A percentile compares a stretch with the other conserved stretches of the same genome.
Evolutionary conservation across 1,140 invertebrate species (phyloP).

Genomic region (Diabrotica undecimpunctata): DNA sequence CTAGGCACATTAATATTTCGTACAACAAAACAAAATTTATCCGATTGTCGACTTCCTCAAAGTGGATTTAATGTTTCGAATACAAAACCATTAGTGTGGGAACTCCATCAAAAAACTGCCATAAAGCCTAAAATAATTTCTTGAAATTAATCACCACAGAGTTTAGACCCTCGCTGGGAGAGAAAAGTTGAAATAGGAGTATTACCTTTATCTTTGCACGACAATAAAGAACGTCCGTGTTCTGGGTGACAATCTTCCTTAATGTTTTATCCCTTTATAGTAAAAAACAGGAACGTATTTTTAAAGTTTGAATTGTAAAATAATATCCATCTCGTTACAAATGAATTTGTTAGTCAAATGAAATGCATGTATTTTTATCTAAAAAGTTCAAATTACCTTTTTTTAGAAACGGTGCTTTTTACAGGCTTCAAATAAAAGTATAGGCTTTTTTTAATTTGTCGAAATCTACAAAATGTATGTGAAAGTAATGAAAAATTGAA

Average conservation of each 20-base stretch:
- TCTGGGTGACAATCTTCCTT: conserved; percentile 16
- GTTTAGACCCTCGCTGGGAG: conserved; percentile 1
- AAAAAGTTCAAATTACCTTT: no score
- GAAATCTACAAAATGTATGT: no score
- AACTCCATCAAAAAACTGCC: conserved; percentile 17
- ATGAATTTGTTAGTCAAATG: no score
- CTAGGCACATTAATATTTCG: conserved; percentile 7
- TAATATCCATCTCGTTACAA: no score
- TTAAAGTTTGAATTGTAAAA: background rate
- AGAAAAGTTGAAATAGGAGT: conserved; percentile 18
- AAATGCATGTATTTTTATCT: no score
- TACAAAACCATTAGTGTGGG: conserved; percentile 6
- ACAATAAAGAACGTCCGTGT: conserved; percentile 21
- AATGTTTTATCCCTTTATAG: conserved; percentile 6
- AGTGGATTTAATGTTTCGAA: conserved; percentile 10
- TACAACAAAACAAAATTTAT: conserved; percentile 18
- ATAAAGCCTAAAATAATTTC: conserved; percentile 18
- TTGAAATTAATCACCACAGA: conserved; percentile 15
- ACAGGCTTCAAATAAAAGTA: no score
- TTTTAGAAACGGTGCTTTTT: no score
- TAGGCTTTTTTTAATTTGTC: no score
- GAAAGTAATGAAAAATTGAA: no score
- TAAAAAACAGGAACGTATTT: background rate
- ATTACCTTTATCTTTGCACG: conserved; percentile 17
- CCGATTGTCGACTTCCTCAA: conserved; percentile 9